Base-by-base conservation (phyloP, 1,140 invertebrate species). In the Drosophila mojavensis region DNA sequence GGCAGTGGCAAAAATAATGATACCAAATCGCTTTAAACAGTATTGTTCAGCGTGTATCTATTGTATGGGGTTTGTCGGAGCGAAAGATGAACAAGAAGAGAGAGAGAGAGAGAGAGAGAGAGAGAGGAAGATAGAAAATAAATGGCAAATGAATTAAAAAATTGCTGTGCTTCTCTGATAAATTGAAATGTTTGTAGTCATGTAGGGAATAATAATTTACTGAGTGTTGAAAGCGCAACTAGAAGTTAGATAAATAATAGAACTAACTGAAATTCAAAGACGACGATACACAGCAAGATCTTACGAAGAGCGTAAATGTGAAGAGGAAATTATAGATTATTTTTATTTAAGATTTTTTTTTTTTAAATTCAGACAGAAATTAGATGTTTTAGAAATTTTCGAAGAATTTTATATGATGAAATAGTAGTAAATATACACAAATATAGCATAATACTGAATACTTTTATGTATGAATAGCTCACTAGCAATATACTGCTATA, bases 91-190 rank as follows among this genome's bases (percentile, higher is more conserved):
- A n/a, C 28, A 15, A 30, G 30, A 4, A 15, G 26, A 47, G 5
- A 50, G 33, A 20, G 17, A 9, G n/a, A 10, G 7, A 7, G 5
- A n/a, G n/a, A 33, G 3, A 11, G 36, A 36, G 5, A 56, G 24
- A 20, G 17, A 11, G 10, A 15, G 13, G 4, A 1, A n/a, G 17
- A 24, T 24, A 36, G 28, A 3, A 51, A 55, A 45, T 24, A 61
- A 78, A 77, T 75, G 62, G 66, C 84, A 81, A 85, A 86, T 86
- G 54, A 81, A 85, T 86, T 86, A 81, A 74, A 74, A 84, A 77
- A 85, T 64, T 60, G 47, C 5, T 50, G 20, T 33, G 55, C 15
- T 48, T 48, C 47, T 47, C 30, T 53, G 50, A 53, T 56, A 33
- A 74, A 60, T 43, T 69, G 41, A 50, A 56, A 28, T 63, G 39